Evolutionary conservation across 1,140 invertebrate genomes (phyloP).

Genomic region (Acromyrmex echinatior): DNA sequence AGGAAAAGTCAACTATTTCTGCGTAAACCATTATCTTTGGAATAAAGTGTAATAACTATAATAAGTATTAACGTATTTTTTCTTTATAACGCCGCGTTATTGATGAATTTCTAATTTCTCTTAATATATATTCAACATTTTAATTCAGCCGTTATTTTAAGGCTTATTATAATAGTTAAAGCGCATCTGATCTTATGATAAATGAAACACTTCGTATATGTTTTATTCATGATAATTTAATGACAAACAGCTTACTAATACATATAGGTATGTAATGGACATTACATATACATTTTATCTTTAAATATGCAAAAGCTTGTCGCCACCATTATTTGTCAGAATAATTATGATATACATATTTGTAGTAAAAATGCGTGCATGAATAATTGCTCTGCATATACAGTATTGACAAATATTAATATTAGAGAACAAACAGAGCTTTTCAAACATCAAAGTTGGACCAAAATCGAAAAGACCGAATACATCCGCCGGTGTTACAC

Average conservation of each 20-base stretch:
- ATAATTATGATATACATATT: slow-evolving; percentile 1
- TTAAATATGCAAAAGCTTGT: not conserved
- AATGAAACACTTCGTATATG: not conserved
- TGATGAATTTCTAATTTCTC: not conserved
- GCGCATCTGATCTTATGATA: not conserved
- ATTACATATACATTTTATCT: not conserved
- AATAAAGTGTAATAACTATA: slow-evolving; percentile 9
- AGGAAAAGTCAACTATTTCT: slow-evolving; percentile 6
- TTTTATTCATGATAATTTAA: slow-evolving; percentile 7
- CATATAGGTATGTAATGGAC: not conserved
- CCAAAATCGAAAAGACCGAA: slow-evolving; percentile 39
- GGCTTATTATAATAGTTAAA: not conserved
- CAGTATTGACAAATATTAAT: not conserved
- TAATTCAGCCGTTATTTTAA: not conserved
- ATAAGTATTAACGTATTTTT: slow-evolving; percentile 1
- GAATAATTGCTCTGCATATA: not conserved
- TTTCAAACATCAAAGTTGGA: slow-evolving; percentile 9
- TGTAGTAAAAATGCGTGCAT: not conserved
- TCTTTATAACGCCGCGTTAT: not conserved
- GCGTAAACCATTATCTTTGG: not conserved
- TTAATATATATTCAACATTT: not conserved
- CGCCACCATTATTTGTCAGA: not conserved
- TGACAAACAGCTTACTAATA: slow-evolving; percentile 11
- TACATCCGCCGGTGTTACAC: not conserved
- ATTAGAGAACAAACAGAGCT: slow-evolving; percentile 11